Evolutionary conservation across 1,140 invertebrate species (phyloP), one percentile per base, ranked within the genome.

Genomic region (Bombus fervidus): DNA sequence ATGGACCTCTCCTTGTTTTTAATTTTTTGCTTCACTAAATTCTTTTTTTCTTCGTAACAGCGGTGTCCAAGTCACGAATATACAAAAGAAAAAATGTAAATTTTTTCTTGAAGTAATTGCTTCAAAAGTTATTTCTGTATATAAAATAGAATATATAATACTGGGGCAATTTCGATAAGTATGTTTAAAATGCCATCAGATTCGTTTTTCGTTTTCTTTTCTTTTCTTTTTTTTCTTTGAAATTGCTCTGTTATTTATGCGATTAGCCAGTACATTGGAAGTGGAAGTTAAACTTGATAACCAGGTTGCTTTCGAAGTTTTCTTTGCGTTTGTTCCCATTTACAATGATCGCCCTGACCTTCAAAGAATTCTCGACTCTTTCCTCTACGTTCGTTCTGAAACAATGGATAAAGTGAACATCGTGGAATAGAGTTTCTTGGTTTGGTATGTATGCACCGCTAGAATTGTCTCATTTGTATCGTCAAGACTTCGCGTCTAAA

Each of bases 381-480:
- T 25, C 10, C 5, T 2, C 13, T 6, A 6, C 4, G 8, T 31
- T 64, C 18, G 25, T 18, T 25, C 6, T 12, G 1, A 18, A 41
- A 39, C 10, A 9, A 12, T 3, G 31, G 2, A 53, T 34, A 34
- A 25, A 28, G 5, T 8, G 37, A 22, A 18, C 28, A 18, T 5
- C 22, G 3, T 25, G 5, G 34, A 8, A 37, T 12, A 41, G 28
- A 62, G 25, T 25, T 41, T 28, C 22, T 22, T 13, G 28, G 25
- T 15, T 31, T 12, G 12, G 0, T 5, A 47, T 47, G 69, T 43
- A 43, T n/a, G 15, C 28, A 5, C 34, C 34, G 25, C 1, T 37
- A 37, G 28, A 91, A 91, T 91, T 91, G 83, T 75, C 89, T 91
- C 89, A 89, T 92, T 91, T 88, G 80, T 92, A 91, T 92, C 83